Evolutionary conservation across 53 echinoderm and acorn worm species (phyloP).

Genomic region (Arbacia lixula): DNA sequence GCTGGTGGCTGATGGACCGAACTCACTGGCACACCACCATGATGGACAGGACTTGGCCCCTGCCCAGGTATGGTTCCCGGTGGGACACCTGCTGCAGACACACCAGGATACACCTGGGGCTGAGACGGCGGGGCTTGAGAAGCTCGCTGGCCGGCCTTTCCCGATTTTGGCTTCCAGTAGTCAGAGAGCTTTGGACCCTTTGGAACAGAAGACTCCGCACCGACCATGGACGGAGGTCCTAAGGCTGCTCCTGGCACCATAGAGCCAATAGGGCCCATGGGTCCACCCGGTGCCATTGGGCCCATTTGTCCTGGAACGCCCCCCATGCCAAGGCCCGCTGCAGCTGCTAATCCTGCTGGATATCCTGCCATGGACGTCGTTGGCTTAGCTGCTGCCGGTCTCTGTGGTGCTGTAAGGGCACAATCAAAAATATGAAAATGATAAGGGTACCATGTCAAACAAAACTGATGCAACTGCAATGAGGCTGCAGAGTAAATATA

Average conservation of each 20-base stretch:
- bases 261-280: constrained; percentile 6
- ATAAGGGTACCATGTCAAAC: too few relatives aligned
- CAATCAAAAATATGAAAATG: too few relatives aligned
- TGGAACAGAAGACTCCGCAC: constrained; percentile 42
- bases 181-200: constrained; percentile 89
- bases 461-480: too few relatives aligned
- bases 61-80: constrained; percentile 47
- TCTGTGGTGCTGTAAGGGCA: constrained; percentile 63
- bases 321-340: not conserved
- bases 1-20: constrained; percentile 1
- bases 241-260: not conserved
- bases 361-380: constrained; percentile 22
- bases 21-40: constrained; percentile 30
- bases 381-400: constrained; percentile 70
- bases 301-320: constrained; percentile 26
- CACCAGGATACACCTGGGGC: constrained; percentile 44
- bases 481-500: too few relatives aligned
- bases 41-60: constrained; percentile 17
- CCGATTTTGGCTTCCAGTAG: constrained; percentile 91
- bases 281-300: constrained; percentile 24
- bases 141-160: constrained; percentile 5
- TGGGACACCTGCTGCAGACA: constrained; percentile 3
- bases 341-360: constrained; percentile 39
- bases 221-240: not conserved
- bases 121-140: constrained; percentile 26